Percentiles rank a stretch among this genome's conserved stretches.
phyloP scores from a whole-genome alignment of 2,113 vertebrate species.

The Sporophila hypoxantha region DNA sequence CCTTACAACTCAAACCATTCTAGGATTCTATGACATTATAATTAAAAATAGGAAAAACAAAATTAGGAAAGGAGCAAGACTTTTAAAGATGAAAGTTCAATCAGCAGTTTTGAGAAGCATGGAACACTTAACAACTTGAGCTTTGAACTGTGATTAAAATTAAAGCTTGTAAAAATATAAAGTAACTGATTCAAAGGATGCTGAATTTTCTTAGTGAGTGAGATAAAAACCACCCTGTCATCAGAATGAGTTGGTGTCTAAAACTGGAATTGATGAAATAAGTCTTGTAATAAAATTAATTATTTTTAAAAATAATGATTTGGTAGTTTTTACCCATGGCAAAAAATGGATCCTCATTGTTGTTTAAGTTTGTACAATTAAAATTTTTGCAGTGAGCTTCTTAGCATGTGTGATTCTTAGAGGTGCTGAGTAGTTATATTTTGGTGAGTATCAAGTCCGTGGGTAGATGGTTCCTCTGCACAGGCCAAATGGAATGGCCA shows the following conservation, averaged over 20 bases:
- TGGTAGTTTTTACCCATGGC: background rate
- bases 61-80: background rate
- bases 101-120: background rate
- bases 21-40: background rate
- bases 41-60: background rate
- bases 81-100: background rate
- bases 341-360: background rate
- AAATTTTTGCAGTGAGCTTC: background rate
- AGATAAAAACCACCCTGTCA: background rate
- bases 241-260: background rate
- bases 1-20: background rate
- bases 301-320: background rate
- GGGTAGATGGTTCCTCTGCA: background rate
- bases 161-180: background rate
- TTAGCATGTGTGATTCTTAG: background rate
- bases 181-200: background rate
- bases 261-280: background rate
- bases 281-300: background rate
- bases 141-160: background rate
- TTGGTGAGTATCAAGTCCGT: fast-evolving
- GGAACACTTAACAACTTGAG: background rate
- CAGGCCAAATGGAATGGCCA: background rate
- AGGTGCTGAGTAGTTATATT: background rate
- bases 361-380: background rate
- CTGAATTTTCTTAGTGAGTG: background rate